These are phyloP conservation scores for Gobionotothen gibberifrons DNA, from an alignment of 2,797 vertebrate species.

Conservation along the genomic window DNA sequence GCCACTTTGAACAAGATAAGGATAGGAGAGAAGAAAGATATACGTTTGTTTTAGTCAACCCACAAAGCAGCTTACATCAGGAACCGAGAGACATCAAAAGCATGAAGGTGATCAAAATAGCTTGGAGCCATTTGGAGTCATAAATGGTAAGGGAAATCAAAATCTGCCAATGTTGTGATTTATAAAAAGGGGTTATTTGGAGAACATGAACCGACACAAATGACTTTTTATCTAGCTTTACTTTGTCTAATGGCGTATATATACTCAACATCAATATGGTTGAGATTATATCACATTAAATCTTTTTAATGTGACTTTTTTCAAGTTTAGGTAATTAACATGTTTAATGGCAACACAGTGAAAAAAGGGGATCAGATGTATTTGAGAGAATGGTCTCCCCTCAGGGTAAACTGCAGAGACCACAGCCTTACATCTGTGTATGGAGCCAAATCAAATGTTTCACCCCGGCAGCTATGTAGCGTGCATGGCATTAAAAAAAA, in stretches of 20 bases:
- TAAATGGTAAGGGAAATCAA: too few relatives aligned
- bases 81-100: conserved; percentile 18
- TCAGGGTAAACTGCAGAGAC: conserved; percentile 22
- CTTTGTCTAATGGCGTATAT: neutral
- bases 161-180: neutral
- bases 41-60: conserved; percentile 13
- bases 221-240: neutral
- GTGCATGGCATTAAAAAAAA: neutral
- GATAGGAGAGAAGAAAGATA: neutral
- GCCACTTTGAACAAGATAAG: conserved; percentile 20
- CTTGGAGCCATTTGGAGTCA: neutral
- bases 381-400: conserved; percentile 10
- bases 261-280: neutral
- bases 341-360: too few relatives aligned
- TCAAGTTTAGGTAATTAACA: too few relatives aligned
- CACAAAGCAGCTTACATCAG: conserved; percentile 34
- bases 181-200: neutral
- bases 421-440: conserved; percentile 17
- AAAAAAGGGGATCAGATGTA: too few relatives aligned
- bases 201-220: neutral
- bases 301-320: too few relatives aligned
- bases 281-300: neutral
- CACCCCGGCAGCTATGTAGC: neutral
- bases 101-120: conserved; percentile 25
- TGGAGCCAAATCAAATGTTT: neutral